Evolutionary conservation across 2,888 invertebrate species (phyloP), one percentile per base, ranked within the genome.

Genomic region (Macaria liturata): DNA sequence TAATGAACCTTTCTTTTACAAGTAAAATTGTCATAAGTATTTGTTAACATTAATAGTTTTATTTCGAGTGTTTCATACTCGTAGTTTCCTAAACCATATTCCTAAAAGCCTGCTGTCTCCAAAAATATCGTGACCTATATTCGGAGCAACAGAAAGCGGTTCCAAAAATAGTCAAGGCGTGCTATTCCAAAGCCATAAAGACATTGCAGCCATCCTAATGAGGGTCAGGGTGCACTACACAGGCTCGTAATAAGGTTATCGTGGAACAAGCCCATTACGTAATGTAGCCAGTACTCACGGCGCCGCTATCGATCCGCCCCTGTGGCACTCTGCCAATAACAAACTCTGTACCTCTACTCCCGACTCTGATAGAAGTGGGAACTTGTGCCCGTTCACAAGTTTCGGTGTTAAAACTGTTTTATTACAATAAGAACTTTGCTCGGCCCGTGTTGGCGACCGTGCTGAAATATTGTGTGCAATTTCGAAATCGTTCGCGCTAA

Each of bases 261-360:
- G 78, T 79, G 79, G 76, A 77, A 76, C 67, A 59, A 64, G 54
- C 66, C 62, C 65, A 72, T 89, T 89, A 87, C 83, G 81, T 87
- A 88, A 89, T 42, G n/a, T 42, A 8, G n/a, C 42, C 76, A 70
- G 78, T 80, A 57, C 62, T 54, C 61, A 59, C 62, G 56, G 49
- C 71, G 72, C 71, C 72, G 75, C 74, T 85, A 90, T 90, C 87
- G 90, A 89, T 86, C 88, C 70, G 69, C 68, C 74, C 78, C 76
- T 75, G 82, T 89, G 90, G 90, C 89, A 80, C 80, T 62, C 74
- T 81, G 91, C 91, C 91, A 91, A 83, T 83, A 81, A 79, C 78
- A 82, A 85, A 81, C 79, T 80, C 74, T 66, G 66, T 69, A 68
- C 71, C 75, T 74, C 78, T 76, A 56, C 72, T 73, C 73, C 70